Percentiles rank a stretch among this genome's conserved stretches.
Evolutionary conservation across 2,113 vertebrate genomes (phyloP).

Genomic region (Catharus bicknelli): DNA sequence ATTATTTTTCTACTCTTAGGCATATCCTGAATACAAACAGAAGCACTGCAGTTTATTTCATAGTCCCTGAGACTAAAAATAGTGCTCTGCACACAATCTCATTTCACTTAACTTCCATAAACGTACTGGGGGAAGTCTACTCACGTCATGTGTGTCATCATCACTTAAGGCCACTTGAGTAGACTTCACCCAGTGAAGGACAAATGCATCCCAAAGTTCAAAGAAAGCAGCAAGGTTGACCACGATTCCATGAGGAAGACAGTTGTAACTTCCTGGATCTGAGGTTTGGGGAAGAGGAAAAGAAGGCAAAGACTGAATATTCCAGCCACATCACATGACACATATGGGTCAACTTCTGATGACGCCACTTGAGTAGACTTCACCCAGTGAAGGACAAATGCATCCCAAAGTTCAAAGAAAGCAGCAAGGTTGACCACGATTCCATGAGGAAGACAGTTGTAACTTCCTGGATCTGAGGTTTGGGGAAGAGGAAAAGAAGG

Average conservation of each 20-base stretch:
- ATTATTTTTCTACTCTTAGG: not conserved
- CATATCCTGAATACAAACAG: not conserved
- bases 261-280: slow-evolving; percentile 87
- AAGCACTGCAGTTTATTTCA: not conserved
- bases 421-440: slow-evolving; percentile 87
- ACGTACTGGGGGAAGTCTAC: not conserved
- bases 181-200: slow-evolving; percentile 82
- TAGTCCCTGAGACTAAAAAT: not conserved
- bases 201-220: slow-evolving; percentile 85
- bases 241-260: slow-evolving; percentile 87
- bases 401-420: slow-evolving; percentile 91
- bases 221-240: slow-evolving; percentile 91
- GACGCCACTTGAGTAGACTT: slow-evolving; percentile 81
- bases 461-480: slow-evolving; percentile 84
- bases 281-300: not conserved
- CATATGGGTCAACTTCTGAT: too few relatives aligned
- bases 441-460: slow-evolving; percentile 86
- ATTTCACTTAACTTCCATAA: not conserved
- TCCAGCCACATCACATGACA: too few relatives aligned
- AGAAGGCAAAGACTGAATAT: not conserved
- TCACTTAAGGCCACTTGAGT: slow-evolving; percentile 84
- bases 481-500: not conserved
- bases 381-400: slow-evolving; percentile 80
- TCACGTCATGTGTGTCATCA: slow-evolving; percentile 70
- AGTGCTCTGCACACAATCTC: not conserved